phyloP scores from a whole-genome alignment of 2,113 vertebrate species.

The Heloderma charlesbogerti region DNA sequence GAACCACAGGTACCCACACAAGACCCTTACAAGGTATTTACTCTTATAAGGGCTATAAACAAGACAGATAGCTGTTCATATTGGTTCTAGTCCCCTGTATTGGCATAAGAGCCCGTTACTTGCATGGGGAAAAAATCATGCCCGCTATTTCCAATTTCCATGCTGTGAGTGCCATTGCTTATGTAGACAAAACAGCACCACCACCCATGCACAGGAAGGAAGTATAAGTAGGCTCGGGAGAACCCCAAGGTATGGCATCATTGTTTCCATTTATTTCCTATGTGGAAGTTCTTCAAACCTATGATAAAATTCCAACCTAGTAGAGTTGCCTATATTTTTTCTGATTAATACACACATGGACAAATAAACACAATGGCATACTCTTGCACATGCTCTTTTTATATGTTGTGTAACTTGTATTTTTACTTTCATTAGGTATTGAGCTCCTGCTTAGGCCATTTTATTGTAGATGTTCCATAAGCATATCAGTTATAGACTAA shows the following conservation, averaged over 20 bases:
- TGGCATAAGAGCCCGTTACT: slow-evolving; percentile 35
- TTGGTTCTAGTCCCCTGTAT: slow-evolving; percentile 50
- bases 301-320: too few species aligned
- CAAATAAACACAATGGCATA: too few species aligned
- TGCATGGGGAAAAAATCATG: background rate
- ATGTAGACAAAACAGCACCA: background rate
- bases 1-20: slow-evolving; percentile 55
- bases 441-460: too few species aligned
- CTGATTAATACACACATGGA: too few species aligned
- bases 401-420: too few species aligned
- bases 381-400: too few species aligned
- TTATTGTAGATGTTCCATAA: too few species aligned
- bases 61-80: slow-evolving; percentile 49
- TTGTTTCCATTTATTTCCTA: too few species aligned
- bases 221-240: background rate
- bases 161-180: background rate
- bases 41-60: slow-evolving; percentile 19
- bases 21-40: slow-evolving; percentile 6
- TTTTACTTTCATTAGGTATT: too few species aligned
- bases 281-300: too few species aligned
- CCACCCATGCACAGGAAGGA: background rate
- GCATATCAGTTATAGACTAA: too few species aligned
- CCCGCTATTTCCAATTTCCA: background rate
- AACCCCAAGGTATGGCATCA: background rate
- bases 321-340: too few species aligned